Percentiles rank a stretch among this genome's conserved stretches.
phyloP scores from a whole-genome alignment of 2,797 vertebrate genomes.

The Lepilemur septentrionalis region DNA sequence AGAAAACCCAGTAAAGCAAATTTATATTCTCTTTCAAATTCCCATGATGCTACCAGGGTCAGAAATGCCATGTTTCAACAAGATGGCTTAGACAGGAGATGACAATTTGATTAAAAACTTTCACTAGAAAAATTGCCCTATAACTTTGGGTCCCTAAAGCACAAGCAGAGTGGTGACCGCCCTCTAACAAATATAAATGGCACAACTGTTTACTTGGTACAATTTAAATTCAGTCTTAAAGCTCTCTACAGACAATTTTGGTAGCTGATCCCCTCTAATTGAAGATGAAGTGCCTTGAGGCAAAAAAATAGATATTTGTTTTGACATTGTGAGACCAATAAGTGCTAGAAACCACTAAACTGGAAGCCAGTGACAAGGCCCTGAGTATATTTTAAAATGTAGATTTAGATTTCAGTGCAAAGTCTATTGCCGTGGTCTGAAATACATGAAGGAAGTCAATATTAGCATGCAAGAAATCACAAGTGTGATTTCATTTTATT shows the following conservation, averaged over 20 bases:
- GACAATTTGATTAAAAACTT: conserved; percentile 64
- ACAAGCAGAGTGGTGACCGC: not conserved
- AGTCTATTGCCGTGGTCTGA: conserved; percentile 3
- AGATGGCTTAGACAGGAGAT: conserved; percentile 24
- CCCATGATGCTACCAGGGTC: conserved; percentile 1
- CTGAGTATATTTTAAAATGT: not conserved
- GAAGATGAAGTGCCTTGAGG: conserved; percentile 37
- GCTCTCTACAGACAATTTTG: conserved; percentile 38
- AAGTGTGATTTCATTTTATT: conserved; percentile 66
- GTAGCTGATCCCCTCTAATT: conserved; percentile 42
- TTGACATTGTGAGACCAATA: conserved; percentile 52
- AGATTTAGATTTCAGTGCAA: conserved; percentile 41
- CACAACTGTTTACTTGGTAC: conserved; percentile 43
- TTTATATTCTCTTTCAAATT: conserved; percentile 56
- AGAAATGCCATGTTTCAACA: conserved; percentile 56
- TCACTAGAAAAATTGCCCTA: conserved; percentile 52
- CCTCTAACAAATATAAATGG: conserved; percentile 55
- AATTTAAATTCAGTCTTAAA: conserved; percentile 58
- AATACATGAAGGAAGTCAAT: conserved; percentile 46
- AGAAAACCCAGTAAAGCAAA: conserved; percentile 10
- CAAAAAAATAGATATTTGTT: not conserved
- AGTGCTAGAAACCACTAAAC: conserved; percentile 41
- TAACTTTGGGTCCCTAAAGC: conserved; percentile 14
- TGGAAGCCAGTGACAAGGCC: not conserved
- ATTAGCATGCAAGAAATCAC: conserved; percentile 32